Percentiles rank a stretch among this genome's conserved stretches.
phyloP scores from a whole-genome alignment of 2,888 invertebrate species.

The Nomada hirtipes region DNA sequence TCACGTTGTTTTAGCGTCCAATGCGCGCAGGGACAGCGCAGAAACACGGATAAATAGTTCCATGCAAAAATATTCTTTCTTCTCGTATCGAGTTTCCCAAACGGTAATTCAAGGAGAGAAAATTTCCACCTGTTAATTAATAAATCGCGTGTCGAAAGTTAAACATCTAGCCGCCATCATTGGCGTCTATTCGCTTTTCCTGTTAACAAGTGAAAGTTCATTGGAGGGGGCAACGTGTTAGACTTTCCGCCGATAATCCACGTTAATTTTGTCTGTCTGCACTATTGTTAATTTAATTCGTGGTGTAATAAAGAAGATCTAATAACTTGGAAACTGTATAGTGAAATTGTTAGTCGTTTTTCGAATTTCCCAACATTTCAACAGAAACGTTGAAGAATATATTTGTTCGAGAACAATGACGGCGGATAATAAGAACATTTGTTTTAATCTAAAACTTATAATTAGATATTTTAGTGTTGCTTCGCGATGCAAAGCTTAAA shows the following conservation, averaged over 20 bases:
- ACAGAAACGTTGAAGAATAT: neutral
- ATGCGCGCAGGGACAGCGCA: neutral
- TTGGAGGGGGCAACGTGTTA: conserved; percentile 5
- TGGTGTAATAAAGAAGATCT: neutral
- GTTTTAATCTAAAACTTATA: no score
- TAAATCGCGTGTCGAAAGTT: conserved; percentile 38
- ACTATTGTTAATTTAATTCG: neutral
- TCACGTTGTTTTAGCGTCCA: conserved; percentile 31
- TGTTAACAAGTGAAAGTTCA: conserved; percentile 49
- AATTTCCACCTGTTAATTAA: conserved; percentile 12
- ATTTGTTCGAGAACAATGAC: neutral
- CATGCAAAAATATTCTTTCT: neutral
- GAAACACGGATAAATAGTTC: neutral
- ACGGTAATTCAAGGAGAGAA: neutral
- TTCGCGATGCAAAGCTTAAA: no score
- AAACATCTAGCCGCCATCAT: conserved; percentile 27
- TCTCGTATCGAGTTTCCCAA: neutral
- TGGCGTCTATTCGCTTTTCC: conserved; percentile 22
- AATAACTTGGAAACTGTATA: neutral
- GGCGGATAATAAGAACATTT: no score
- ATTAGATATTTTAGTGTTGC: no score
- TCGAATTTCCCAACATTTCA: neutral
- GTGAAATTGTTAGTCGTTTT: neutral
- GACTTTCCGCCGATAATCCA: conserved; percentile 22
- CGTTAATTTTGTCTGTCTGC: conserved; percentile 17